These are phyloP conservation scores for Troides aeacus DNA, from an alignment of 2,888 invertebrate genomes.

Conservation along the genomic window DNA sequence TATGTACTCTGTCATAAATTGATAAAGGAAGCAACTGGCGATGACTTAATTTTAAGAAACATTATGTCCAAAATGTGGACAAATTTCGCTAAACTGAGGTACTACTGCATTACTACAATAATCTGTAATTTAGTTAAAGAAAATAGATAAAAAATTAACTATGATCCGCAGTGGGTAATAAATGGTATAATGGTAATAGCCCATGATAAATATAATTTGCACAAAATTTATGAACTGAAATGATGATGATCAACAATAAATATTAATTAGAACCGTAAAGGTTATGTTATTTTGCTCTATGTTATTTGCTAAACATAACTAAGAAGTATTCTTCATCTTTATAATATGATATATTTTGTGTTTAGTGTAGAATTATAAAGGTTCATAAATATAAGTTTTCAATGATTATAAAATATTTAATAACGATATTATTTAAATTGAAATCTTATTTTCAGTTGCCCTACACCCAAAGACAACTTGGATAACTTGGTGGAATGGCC, in stretches of 20 bases:
- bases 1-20: slow-evolving; percentile 35
- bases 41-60: slow-evolving; percentile 35
- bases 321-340: not conserved
- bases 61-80: slow-evolving; percentile 54
- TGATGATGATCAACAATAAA: not conserved
- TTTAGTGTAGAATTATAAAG: not conserved
- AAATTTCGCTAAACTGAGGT: slow-evolving; percentile 35
- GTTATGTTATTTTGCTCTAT: no score
- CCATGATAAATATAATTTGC: no score
- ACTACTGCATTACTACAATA: not conserved
- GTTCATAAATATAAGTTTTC: not conserved
- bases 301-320: no score
- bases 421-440: not conserved
- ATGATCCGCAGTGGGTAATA: not conserved
- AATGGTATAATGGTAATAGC: no score
- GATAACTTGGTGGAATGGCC: slow-evolving; percentile 37
- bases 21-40: slow-evolving; percentile 31
- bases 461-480: slow-evolving; percentile 34
- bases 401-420: no score
- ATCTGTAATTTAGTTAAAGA: not conserved
- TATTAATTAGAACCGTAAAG: not conserved
- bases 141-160: not conserved
- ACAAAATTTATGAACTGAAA: no score
- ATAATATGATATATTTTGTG: not conserved
- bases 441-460: slow-evolving; percentile 43